These are phyloP conservation scores for Oligia fasciuncula DNA, from an alignment of 2,888 invertebrate species.

Conservation along the genomic window DNA sequence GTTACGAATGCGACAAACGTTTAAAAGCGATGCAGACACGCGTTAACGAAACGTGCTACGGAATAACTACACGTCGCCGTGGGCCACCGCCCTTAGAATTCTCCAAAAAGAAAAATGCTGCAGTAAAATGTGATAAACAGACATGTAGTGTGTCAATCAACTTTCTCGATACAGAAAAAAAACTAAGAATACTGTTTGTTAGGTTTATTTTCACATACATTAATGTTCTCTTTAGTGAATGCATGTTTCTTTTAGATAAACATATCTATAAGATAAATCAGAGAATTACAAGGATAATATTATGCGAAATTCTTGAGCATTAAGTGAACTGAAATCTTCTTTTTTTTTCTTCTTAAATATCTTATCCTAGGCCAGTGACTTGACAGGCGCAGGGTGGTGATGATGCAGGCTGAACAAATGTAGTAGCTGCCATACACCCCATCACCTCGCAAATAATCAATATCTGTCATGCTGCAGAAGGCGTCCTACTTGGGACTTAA, in stretches of 20 bases:
- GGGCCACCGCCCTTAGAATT: too few species aligned
- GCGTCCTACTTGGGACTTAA: background rate
- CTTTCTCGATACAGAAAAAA: conserved; percentile 2
- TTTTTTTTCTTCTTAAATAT: background rate
- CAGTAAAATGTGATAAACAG: background rate
- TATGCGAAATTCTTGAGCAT: background rate
- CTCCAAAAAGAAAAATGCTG: background rate
- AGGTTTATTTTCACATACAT: conserved; percentile 20
- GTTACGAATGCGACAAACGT: background rate
- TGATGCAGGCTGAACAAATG: background rate
- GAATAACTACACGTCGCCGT: too few species aligned
- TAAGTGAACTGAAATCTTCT: background rate
- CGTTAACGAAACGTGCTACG: background rate
- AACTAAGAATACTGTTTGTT: background rate
- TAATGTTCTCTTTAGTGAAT: background rate
- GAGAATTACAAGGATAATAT: background rate
- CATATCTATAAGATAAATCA: background rate
- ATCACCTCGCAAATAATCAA: background rate
- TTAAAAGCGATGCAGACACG: background rate
- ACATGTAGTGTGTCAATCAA: background rate
- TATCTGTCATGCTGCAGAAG: background rate
- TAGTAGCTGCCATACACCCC: background rate
- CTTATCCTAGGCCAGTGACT: background rate
- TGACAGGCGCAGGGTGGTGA: background rate
- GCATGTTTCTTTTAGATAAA: background rate